phyloP scores from a whole-genome alignment of 30 jellyfish, hydroid and myxozoan species.

The Aurelia aurita complex sp. Pacific region DNA sequence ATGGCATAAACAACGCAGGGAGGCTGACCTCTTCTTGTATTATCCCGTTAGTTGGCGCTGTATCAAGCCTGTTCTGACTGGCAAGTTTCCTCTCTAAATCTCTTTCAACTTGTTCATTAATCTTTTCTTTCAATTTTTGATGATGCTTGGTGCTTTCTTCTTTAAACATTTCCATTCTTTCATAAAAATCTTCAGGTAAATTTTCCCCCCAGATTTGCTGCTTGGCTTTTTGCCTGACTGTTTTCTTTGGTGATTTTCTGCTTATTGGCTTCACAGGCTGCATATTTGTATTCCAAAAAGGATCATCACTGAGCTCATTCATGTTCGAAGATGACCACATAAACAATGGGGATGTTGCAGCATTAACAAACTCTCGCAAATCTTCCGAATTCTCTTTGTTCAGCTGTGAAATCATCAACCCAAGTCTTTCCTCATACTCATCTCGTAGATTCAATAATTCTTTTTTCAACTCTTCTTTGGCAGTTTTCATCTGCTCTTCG shows the following conservation, averaged over 20 bases:
- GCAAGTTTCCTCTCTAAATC: slow-evolving; percentile 54
- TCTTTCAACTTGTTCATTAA: slow-evolving; percentile 38
- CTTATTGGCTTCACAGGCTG: slow-evolving; percentile 20
- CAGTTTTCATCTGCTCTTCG: slow-evolving; percentile 59
- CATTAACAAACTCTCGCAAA: slow-evolving; percentile 53
- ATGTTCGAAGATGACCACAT: slow-evolving; percentile 48
- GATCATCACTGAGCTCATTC: background rate
- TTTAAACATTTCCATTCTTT: slow-evolving; percentile 76
- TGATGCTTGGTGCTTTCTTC: slow-evolving; percentile 80
- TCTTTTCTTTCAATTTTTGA: slow-evolving; percentile 35
- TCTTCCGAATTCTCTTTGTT: slow-evolving; percentile 32
- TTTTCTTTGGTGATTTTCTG: slow-evolving; percentile 20
- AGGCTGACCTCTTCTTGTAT: slow-evolving; percentile 51
- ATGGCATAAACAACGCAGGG: slow-evolving; percentile 83
- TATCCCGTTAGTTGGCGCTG: slow-evolving; percentile 1
- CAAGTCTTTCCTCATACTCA: slow-evolving; percentile 64
- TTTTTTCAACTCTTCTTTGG: slow-evolving; percentile 46
- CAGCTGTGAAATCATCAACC: slow-evolving; percentile 38
- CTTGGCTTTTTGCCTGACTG: slow-evolving; percentile 1
- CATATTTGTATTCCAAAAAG: background rate
- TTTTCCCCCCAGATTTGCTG: slow-evolving; percentile 68
- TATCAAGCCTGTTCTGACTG: slow-evolving; percentile 41
- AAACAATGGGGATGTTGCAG: slow-evolving; percentile 76
- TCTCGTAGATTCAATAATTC: slow-evolving; percentile 38
- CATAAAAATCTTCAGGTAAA: slow-evolving; percentile 64